phyloP scores from a whole-genome alignment of 2,113 vertebrate genomes.

The Corydoras sp. region DNA sequence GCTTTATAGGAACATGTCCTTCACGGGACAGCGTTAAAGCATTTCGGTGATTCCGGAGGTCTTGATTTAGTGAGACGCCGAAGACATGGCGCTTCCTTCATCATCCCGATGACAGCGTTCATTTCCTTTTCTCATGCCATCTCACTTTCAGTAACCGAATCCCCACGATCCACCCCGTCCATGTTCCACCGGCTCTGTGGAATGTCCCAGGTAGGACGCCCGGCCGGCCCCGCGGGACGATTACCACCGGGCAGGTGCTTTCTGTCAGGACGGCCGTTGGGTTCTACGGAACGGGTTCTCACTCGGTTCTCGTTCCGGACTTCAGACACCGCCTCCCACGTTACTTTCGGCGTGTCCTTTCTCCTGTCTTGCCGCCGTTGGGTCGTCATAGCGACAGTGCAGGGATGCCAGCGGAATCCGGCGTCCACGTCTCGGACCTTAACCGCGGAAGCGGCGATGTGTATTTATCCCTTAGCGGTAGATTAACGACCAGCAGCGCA shows the following conservation, averaged over 20 bases:
- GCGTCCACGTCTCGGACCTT: not conserved
- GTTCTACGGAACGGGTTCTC: too few relatives aligned
- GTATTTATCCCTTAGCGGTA: constrained; percentile 56
- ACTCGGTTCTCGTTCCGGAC: too few relatives aligned
- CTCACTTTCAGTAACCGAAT: constrained; percentile 1
- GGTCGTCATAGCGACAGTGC: not conserved
- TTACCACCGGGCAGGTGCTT: not conserved
- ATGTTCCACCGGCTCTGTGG: not conserved
- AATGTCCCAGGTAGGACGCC: not conserved
- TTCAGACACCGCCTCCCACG: not conserved
- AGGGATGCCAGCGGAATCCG: not conserved
- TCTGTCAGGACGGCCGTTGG: not conserved
- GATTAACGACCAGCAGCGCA: constrained; percentile 58
- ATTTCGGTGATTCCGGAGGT: not conserved
- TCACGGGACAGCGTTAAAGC: constrained; percentile 1
- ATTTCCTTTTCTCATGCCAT: not conserved
- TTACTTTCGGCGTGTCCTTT: not conserved
- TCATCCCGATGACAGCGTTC: not conserved
- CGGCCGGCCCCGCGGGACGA: not conserved
- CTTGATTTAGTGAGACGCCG: not conserved
- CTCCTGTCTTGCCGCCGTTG: not conserved
- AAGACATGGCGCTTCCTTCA: not conserved
- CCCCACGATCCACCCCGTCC: not conserved
- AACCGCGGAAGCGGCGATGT: constrained; percentile 36
- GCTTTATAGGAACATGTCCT: constrained; percentile 12